phyloP scores from a whole-genome alignment of 2,888 invertebrate species.

The Antheraea assamensis region DNA sequence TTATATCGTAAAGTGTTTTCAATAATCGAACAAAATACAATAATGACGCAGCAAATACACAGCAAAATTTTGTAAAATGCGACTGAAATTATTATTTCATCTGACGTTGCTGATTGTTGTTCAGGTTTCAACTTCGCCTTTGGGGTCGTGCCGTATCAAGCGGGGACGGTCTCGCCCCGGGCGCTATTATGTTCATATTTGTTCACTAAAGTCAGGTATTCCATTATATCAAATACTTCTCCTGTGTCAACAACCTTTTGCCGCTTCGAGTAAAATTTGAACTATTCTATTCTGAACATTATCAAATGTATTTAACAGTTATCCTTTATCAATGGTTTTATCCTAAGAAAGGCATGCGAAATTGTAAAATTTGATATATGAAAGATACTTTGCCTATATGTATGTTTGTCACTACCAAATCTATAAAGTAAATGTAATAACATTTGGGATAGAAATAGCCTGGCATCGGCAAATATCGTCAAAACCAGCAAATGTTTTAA shows the following conservation, averaged over 20 bases:
- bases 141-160: slow-evolving; percentile 1
- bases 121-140: background rate
- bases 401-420: too few species aligned
- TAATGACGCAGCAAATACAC: background rate
- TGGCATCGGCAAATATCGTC: too few species aligned
- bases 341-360: too few species aligned
- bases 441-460: too few species aligned
- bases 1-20: too few species aligned
- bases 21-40: background rate
- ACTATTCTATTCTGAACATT: background rate
- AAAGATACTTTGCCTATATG: too few species aligned
- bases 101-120: background rate
- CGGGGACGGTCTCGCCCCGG: background rate
- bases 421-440: too few species aligned
- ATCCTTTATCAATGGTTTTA: background rate
- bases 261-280: background rate
- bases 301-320: background rate
- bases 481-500: too few species aligned
- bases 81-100: background rate
- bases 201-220: background rate
- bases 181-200: background rate
- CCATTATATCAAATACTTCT: background rate
- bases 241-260: background rate
- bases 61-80: background rate
- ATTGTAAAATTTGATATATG: too few species aligned